Evolutionary conservation across 2,113 vertebrate genomes (phyloP).

Genomic region (Epinephelus lanceolatus): DNA sequence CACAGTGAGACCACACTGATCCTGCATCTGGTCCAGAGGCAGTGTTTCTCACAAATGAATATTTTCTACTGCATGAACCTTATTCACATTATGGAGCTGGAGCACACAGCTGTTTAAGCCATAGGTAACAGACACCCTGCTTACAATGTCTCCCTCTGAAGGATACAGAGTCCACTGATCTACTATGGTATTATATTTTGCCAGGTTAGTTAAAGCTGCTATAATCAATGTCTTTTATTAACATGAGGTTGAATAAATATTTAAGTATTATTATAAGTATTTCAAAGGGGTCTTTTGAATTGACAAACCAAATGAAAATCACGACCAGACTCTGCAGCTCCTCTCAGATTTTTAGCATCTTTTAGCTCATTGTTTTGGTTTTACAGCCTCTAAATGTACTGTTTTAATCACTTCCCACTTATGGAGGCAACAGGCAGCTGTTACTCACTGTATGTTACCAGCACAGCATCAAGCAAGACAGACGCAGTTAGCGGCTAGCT

Average conservation of each 20-base stretch:
- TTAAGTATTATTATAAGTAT: too few species aligned
- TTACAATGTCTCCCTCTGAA: constrained; percentile 14
- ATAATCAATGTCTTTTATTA: too few species aligned
- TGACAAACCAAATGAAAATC: too few species aligned
- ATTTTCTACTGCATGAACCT: constrained; percentile 27
- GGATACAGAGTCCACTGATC: background rate
- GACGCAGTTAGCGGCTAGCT: too few species aligned
- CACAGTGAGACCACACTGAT: constrained; percentile 4
- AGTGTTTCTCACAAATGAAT: constrained; percentile 22
- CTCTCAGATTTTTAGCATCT: too few species aligned
- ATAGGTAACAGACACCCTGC: constrained; percentile 2
- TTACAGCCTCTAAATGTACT: too few species aligned
- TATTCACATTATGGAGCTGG: constrained; percentile 29
- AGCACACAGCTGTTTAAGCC: constrained; percentile 17
- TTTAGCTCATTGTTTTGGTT: too few species aligned
- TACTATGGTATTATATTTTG: too few species aligned
- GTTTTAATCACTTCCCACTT: background rate
- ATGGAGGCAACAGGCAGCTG: background rate
- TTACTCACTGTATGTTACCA: background rate
- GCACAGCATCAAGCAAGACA: background rate
- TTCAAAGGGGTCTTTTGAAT: too few species aligned
- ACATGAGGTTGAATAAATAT: too few species aligned
- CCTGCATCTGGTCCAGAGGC: constrained; percentile 41
- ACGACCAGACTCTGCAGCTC: too few species aligned
- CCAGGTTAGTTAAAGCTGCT: too few species aligned